These are phyloP conservation scores for Smithornis capensis DNA, from an alignment of 2,113 vertebrate species.

Conservation along the genomic window DNA sequence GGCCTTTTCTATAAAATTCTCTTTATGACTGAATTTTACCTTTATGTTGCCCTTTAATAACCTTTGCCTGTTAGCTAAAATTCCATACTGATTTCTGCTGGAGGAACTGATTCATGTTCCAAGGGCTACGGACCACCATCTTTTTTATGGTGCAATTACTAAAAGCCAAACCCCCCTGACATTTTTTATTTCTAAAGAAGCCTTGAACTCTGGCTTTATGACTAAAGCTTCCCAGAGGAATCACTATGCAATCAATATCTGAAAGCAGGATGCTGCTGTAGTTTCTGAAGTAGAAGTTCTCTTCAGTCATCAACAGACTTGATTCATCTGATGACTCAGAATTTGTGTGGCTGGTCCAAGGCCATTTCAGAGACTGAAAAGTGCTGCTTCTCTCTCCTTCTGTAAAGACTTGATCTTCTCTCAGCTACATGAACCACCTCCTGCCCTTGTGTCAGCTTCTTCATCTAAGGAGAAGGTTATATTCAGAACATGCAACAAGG, in stretches of 20 bases:
- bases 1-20: neutral
- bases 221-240: slow-evolving; percentile 1
- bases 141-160: neutral
- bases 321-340: slow-evolving; percentile 44
- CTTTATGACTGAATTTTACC: neutral
- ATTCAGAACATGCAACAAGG: neutral
- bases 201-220: neutral
- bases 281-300: neutral
- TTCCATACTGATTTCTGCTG: neutral
- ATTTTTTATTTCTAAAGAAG: neutral
- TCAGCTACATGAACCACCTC: neutral
- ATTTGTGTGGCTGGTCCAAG: neutral
- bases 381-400: neutral
- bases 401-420: neutral
- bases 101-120: neutral
- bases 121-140: neutral
- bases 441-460: neutral
- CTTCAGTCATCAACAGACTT: neutral
- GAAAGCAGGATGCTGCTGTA: neutral
- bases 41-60: neutral
- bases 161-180: neutral
- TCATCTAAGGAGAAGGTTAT: neutral
- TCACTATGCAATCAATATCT: neutral
- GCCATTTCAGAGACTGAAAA: neutral
- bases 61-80: neutral